phyloP scores from a whole-genome alignment of 1,140 invertebrate genomes.

The Drosophila asahinai region DNA sequence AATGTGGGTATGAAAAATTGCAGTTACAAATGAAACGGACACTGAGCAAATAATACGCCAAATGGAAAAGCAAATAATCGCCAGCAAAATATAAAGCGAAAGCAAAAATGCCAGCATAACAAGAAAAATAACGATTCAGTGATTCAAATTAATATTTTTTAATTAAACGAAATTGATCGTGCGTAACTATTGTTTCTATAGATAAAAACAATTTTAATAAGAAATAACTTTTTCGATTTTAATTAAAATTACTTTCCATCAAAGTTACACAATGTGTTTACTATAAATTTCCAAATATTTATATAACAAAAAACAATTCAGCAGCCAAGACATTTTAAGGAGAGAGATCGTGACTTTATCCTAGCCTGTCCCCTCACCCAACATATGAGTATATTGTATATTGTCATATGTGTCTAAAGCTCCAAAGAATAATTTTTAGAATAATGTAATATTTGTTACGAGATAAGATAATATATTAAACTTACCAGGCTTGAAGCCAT shows the following conservation, averaged over 20 bases:
- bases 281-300: neutral
- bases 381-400: too few species aligned
- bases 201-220: neutral
- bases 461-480: neutral
- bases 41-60: slow-evolving; percentile 24
- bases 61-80: slow-evolving; percentile 34
- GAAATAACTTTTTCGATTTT: neutral
- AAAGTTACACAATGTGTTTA: too few species aligned
- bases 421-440: too few species aligned
- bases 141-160: neutral
- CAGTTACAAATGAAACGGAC: slow-evolving; percentile 28
- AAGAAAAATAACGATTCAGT: neutral
- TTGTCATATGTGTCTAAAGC: too few species aligned
- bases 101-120: neutral
- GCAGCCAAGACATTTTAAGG: too few species aligned
- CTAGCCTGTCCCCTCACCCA: fast-evolving
- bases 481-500: slow-evolving; percentile 82
- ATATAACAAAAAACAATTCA: neutral
- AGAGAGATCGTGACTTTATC: neutral
- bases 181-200: neutral
- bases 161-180: neutral
- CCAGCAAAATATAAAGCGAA: slow-evolving; percentile 11
- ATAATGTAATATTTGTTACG: too few species aligned
- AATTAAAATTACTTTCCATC: too few species aligned
- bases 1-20: slow-evolving; percentile 16